Conservation (phyloP, 2,888 invertebrate genomes). For the Escarpia spicata region DNA sequence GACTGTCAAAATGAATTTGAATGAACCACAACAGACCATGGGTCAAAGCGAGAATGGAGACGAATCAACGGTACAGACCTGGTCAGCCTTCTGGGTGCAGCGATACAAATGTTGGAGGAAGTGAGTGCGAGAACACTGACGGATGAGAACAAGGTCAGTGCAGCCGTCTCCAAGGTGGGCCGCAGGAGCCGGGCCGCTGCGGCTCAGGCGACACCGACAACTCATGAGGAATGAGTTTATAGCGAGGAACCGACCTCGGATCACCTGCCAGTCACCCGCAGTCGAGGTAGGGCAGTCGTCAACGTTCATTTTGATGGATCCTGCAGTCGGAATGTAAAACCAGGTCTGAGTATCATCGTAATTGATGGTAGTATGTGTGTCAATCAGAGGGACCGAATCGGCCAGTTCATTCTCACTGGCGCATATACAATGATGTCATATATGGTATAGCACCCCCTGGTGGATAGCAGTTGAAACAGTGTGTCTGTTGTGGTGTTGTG, state of each 20-base stretch:
- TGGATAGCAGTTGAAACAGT: no score
- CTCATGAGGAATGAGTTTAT: slow-evolving; percentile 81
- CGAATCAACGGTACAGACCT: slow-evolving; percentile 68
- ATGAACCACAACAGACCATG: neutral
- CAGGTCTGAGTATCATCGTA: no score
- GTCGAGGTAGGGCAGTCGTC: neutral
- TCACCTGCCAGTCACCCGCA: slow-evolving; percentile 66
- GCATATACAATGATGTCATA: no score
- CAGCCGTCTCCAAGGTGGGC: slow-evolving; percentile 84
- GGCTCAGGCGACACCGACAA: slow-evolving; percentile 79
- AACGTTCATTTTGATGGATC: neutral
- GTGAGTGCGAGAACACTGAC: slow-evolving; percentile 74
- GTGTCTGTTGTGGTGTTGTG: no score
- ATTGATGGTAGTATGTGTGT: no score
- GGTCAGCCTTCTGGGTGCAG: slow-evolving; percentile 70
- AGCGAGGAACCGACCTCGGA: slow-evolving; percentile 75
- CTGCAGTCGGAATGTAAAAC: neutral
- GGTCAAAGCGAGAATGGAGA: no score
- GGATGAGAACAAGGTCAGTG: slow-evolving; percentile 78
- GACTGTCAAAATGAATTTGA: no score
- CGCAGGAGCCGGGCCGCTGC: slow-evolving; percentile 80
- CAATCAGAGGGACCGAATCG: no score
- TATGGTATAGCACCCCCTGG: no score
- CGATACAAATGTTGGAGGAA: slow-evolving; percentile 75
- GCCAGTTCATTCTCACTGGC: no score